Conservation (phyloP, 1,140 invertebrate species). For the Microvelia longipes region DNA sequence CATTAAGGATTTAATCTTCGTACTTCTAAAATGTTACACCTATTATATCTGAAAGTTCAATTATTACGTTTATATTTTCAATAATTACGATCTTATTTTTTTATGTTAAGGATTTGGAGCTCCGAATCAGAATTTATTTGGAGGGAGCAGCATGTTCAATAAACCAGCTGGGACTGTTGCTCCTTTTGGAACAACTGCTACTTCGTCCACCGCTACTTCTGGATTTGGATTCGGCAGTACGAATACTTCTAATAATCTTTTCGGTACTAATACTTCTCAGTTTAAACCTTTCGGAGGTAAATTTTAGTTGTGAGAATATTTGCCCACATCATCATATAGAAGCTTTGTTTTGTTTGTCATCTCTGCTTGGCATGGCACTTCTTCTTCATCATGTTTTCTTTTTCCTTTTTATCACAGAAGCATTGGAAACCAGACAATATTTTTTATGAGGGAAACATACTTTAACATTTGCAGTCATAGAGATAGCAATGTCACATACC, state of each 20-base stretch:
- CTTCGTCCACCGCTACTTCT: slow-evolving; percentile 10
- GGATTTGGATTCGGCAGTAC: slow-evolving; percentile 17
- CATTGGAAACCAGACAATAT: too few relatives aligned
- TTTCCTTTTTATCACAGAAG: too few relatives aligned
- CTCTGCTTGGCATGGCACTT: not conserved
- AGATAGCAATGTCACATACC: too few relatives aligned
- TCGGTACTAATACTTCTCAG: slow-evolving; percentile 20
- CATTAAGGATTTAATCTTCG: too few relatives aligned
- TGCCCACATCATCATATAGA: not conserved
- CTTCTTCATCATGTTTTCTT: not conserved
- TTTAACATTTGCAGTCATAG: too few relatives aligned
- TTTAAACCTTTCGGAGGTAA: slow-evolving; percentile 22
- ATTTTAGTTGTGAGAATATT: slow-evolving; percentile 2
- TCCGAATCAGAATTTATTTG: slow-evolving; percentile 16
- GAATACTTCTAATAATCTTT: slow-evolving; percentile 15
- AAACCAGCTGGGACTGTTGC: slow-evolving; percentile 15
- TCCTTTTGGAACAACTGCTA: slow-evolving; percentile 15
- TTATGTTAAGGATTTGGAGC: slow-evolving; percentile 17
- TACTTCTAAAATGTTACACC: too few relatives aligned
- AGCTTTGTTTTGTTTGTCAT: not conserved
- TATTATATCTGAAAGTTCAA: too few relatives aligned
- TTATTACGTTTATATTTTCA: too few relatives aligned
- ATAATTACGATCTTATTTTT: too few relatives aligned
- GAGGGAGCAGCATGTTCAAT: slow-evolving; percentile 16
- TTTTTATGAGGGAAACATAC: too few relatives aligned